phyloP scores from a whole-genome alignment of 2,797 vertebrate species.

The Oreochromis grahami region DNA sequence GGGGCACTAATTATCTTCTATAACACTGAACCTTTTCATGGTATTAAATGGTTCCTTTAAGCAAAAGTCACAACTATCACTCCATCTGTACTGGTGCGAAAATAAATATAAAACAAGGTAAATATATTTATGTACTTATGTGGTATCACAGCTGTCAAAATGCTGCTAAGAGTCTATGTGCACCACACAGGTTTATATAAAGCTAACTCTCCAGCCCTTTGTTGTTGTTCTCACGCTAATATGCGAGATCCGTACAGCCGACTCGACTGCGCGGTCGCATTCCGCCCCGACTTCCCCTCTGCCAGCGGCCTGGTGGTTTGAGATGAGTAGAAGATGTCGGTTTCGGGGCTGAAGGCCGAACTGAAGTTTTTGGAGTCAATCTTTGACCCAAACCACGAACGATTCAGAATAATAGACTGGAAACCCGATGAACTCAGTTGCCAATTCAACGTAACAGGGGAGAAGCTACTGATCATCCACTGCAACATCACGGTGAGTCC shows the following conservation, averaged over 20 bases:
- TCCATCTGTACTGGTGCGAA: background rate
- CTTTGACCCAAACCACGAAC: constrained; percentile 93
- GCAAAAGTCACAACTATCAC: background rate
- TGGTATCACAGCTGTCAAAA: background rate
- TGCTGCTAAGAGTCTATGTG: background rate
- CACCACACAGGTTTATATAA: background rate
- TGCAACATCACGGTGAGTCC: constrained; percentile 95
- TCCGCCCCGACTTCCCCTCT: constrained; percentile 72
- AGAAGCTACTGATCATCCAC: constrained; percentile 90
- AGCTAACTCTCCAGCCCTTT: constrained; percentile 54
- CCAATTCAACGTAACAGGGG: constrained; percentile 86
- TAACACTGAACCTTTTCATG: background rate
- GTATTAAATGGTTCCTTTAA: background rate
- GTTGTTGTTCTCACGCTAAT: constrained; percentile 75
- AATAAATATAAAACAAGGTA: background rate
- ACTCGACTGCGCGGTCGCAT: constrained; percentile 65
- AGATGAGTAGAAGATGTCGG: constrained; percentile 96
- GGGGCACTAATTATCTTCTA: background rate
- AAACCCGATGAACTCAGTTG: constrained; percentile 94
- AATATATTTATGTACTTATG: background rate
- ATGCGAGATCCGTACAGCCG: constrained; percentile 64
- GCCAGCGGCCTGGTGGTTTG: constrained; percentile 80
- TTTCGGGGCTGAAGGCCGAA: constrained; percentile 96
- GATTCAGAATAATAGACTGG: constrained; percentile 94
- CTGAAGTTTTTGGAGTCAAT: constrained; percentile 96